Percentiles rank a stretch among this genome's conserved stretches.
Evolutionary conservation across 2,888 invertebrate genomes (phyloP).

Genomic region (Melanophora roralis): DNA sequence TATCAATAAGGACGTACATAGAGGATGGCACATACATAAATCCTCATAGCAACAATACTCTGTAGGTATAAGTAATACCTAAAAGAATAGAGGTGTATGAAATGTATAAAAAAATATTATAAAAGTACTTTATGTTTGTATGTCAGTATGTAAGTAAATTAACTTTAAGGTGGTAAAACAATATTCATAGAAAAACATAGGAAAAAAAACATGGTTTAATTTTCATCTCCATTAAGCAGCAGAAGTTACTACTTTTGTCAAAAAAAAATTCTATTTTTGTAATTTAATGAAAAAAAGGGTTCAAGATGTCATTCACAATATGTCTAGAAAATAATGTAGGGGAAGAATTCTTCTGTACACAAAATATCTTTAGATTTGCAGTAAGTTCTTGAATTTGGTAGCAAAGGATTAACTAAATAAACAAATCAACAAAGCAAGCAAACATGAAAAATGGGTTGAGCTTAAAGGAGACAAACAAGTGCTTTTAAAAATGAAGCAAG

Average conservation of each 20-base stretch:
- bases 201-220: slow-evolving; percentile 66
- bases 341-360: not conserved
- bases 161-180: not conserved
- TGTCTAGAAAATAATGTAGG: not conserved
- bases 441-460: slow-evolving; percentile 36
- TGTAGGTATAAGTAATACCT: too few relatives aligned
- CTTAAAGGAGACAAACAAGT: not conserved
- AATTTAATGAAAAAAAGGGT: slow-evolving; percentile 16
- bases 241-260: slow-evolving; percentile 65
- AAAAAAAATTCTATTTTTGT: not conserved
- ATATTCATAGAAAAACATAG: not conserved
- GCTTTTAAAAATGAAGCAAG: not conserved
- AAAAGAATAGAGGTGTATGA: too few relatives aligned
- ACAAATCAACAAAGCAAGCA: not conserved
- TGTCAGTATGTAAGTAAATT: not conserved
- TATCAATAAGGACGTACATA: not conserved
- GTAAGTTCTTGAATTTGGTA: slow-evolving; percentile 11
- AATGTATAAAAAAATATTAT: too few relatives aligned
- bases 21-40: not conserved
- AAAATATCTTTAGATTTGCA: slow-evolving; percentile 10
- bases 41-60: too few relatives aligned
- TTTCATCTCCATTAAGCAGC: slow-evolving; percentile 74
- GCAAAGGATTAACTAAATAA: not conserved
- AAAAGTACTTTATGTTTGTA: too few relatives aligned
- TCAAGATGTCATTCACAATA: not conserved